Percentiles rank a stretch among this genome's conserved stretches.
Conservation (phyloP, 1,140 invertebrate genomes). For the Anoplophora glabripennis region DNA sequence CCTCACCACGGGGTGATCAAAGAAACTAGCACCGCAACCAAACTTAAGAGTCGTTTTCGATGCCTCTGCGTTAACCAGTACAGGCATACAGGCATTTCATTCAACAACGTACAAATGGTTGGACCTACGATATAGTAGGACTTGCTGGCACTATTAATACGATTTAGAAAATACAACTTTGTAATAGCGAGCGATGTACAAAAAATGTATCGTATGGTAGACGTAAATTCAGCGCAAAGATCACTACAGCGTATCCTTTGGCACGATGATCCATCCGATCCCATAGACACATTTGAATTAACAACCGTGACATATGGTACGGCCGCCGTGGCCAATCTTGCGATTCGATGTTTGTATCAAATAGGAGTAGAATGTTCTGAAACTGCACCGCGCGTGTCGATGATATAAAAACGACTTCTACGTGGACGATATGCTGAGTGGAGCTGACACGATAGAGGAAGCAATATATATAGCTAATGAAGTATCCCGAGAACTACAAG, state of each 20-base stretch:
- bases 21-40: constrained; percentile 40
- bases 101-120: constrained; percentile 32
- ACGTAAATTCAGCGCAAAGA: constrained; percentile 36
- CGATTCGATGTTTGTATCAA: no score
- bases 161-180: constrained; percentile 37
- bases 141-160: constrained; percentile 21
- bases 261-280: constrained; percentile 21
- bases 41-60: constrained; percentile 37
- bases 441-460: no score
- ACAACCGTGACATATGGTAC: no score
- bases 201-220: constrained; percentile 49
- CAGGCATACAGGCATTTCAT: constrained; percentile 34
- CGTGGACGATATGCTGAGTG: no score
- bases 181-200: constrained; percentile 37
- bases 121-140: constrained; percentile 33
- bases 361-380: no score
- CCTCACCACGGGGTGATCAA: constrained; percentile 40
- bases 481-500: no score
- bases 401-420: no score
- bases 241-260: constrained; percentile 50
- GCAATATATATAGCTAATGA: no score
- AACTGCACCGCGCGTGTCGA: no score
- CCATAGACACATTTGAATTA: no score
- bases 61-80: constrained; percentile 17
- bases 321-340: no score